A percentile compares a stretch with the other conserved stretches of the same genome.
Conservation (phyloP, 1,140 invertebrate species). For the Ceratosolen solmsi region DNA sequence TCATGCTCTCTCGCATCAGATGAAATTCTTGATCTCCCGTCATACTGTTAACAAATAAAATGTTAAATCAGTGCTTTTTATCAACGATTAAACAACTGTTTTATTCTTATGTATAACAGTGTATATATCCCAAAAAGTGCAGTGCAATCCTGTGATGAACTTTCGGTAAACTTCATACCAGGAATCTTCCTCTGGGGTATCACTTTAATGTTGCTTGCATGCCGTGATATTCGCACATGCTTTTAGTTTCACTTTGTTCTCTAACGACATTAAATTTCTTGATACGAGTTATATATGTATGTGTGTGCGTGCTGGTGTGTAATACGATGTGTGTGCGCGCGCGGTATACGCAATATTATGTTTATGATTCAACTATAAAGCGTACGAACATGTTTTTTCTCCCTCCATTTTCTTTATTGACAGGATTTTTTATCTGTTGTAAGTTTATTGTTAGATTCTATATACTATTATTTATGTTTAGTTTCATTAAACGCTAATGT, state of each 20-base stretch:
- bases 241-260: background rate
- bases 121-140: slow-evolving; percentile 9
- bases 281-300: slow-evolving; percentile 5
- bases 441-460: no score
- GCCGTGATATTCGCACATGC: background rate
- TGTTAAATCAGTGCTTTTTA: slow-evolving; percentile 15
- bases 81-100: background rate
- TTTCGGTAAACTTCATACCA: background rate
- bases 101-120: background rate
- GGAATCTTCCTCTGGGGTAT: background rate
- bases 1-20: slow-evolving; percentile 8
- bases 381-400: background rate
- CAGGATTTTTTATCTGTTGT: no score
- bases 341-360: slow-evolving; percentile 13
- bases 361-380: slow-evolving; percentile 12
- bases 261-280: background rate
- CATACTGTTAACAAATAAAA: slow-evolving; percentile 7
- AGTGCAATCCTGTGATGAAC: slow-evolving; percentile 7
- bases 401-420: no score
- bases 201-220: slow-evolving; percentile 16
- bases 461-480: no score
- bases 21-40: slow-evolving; percentile 15
- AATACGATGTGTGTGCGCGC: background rate
- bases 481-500: no score
- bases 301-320: background rate